phyloP scores from a whole-genome alignment of 2,888 invertebrate species.

The Himalopsyche kuldschensis region DNA sequence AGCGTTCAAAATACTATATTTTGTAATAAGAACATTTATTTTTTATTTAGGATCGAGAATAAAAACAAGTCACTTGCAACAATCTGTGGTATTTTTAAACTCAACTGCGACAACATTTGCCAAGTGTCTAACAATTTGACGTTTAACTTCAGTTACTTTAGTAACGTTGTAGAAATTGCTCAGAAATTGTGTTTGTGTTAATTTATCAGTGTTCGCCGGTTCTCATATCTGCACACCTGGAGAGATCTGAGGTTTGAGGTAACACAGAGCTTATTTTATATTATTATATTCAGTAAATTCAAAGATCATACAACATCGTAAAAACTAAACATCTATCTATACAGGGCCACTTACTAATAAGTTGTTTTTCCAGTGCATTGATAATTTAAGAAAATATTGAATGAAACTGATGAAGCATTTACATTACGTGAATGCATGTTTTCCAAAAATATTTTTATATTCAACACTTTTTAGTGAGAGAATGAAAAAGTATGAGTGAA shows the following conservation, averaged over 20 bases:
- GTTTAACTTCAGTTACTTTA: background rate
- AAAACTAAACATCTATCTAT: background rate
- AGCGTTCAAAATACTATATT: no score
- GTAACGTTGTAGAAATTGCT: background rate
- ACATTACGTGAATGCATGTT: background rate
- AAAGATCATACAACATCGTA: background rate
- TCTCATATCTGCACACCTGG: background rate
- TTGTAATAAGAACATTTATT: no score
- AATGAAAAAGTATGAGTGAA: no score
- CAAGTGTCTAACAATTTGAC: background rate
- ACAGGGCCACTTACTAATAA: background rate
- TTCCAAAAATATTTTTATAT: no score
- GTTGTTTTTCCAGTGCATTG: background rate
- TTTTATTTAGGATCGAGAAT: no score
- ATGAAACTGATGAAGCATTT: background rate
- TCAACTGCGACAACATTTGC: background rate
- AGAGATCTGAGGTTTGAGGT: background rate
- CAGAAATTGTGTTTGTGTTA: background rate
- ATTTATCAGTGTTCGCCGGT: background rate
- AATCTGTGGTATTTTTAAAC: no score
- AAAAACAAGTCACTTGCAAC: no score
- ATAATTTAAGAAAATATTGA: background rate
- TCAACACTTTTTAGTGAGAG: no score
- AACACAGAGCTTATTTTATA: background rate
- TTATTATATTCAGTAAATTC: background rate